phyloP scores from a whole-genome alignment of 2,797 vertebrate species.

The Remorina albescens region DNA sequence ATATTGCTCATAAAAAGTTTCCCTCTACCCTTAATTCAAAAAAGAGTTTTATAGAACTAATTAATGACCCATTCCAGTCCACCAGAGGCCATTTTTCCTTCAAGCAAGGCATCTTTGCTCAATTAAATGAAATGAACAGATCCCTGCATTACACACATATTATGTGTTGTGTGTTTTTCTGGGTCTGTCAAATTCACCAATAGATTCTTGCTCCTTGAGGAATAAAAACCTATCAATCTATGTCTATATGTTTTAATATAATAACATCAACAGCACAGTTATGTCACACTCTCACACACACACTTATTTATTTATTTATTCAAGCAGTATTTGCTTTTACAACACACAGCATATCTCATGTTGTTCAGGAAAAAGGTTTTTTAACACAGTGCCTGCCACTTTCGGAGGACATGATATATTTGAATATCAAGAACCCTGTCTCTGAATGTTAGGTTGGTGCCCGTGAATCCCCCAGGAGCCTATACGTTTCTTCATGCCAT shows the following conservation, averaged over 20 bases:
- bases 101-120: conserved; percentile 57
- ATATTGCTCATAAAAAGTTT: conserved; percentile 52
- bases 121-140: conserved; percentile 58
- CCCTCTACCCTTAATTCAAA: conserved; percentile 51
- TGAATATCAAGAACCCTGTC: conserved; percentile 36
- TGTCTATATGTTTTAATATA: conserved; percentile 5
- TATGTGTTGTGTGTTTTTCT: conserved; percentile 12
- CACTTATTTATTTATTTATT: no score
- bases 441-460: conserved; percentile 2
- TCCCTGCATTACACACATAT: conserved; percentile 33
- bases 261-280: background rate
- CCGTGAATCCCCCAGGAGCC: background rate
- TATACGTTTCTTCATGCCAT: conserved; percentile 27
- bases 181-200: conserved; percentile 10
- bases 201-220: conserved; percentile 18
- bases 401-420: conserved; percentile 10
- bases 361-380: background rate
- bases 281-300: conserved; percentile 2
- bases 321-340: conserved; percentile 1
- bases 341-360: background rate
- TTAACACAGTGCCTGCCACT: conserved; percentile 7
- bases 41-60: conserved; percentile 53
- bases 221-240: no score
- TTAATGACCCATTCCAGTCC: conserved; percentile 60
- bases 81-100: conserved; percentile 51